Conservation (phyloP, 1,140 invertebrate species). For the Drosophila baimaii region DNA sequence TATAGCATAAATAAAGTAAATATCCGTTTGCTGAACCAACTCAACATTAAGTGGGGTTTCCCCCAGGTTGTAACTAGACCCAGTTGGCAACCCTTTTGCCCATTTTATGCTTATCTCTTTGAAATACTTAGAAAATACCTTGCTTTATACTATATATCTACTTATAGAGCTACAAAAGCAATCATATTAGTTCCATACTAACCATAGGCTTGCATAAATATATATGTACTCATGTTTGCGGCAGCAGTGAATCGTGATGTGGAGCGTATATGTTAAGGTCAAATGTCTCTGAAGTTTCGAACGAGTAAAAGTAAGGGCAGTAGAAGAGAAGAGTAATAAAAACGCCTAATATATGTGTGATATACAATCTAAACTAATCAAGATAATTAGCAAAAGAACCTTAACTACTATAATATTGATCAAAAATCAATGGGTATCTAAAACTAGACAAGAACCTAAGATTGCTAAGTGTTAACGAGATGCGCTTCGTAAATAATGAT, state of each 20-base stretch:
- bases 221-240: conserved; percentile 81
- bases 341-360: conserved; percentile 4
- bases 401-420: conserved; percentile 15
- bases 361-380: conserved; percentile 30
- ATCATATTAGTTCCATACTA: conserved; percentile 49
- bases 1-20: no score
- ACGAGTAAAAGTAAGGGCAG: conserved; percentile 32
- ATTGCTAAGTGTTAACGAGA: conserved; percentile 56
- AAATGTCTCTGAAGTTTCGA: conserved; percentile 32
- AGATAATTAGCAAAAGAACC: conserved; percentile 10
- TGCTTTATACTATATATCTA: neutral
- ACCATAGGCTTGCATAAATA: conserved; percentile 80
- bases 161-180: neutral
- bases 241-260: conserved; percentile 69
- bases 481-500: conserved; percentile 46
- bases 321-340: conserved; percentile 18
- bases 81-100: no score
- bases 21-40: no score
- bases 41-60: no score
- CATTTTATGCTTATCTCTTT: no score
- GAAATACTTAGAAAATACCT: neutral
- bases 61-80: no score
- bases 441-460: conserved; percentile 26
- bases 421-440: conserved; percentile 15
- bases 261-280: conserved; percentile 14